Base-by-base conservation (phyloP, 2,888 invertebrate genomes). In the Euplexia lucipara region DNA sequence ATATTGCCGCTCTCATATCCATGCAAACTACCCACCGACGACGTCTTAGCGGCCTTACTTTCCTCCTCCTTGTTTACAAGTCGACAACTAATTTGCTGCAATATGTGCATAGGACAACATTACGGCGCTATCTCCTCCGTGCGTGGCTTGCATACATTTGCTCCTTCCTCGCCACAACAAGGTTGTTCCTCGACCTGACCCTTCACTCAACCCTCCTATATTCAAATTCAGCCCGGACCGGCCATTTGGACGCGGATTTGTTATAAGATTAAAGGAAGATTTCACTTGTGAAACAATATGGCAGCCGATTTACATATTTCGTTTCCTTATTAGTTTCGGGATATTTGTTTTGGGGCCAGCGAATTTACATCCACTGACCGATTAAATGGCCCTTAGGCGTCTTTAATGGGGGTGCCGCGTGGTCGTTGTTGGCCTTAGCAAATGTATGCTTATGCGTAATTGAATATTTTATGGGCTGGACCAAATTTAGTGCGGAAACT, bases 191-290 rank as follows among this genome's bases (percentile, higher is more conserved):
- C 89, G 86, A 88, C 89, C 85, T 92, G 92, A 93, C 93, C 94
- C 95, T 91, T 88, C 85, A 88, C 79, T 86, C 85, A 88, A 92
- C 95, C 94, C 95, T 91, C 91, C 88, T 91, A 90, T 95, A 94
- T 95, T 95, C 94, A 95, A 95, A 95, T 95, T 92, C 87, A 82
- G 83, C 89, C 90, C 91, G 90, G 90, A 88, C 93, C 94, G 95
- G 92, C 94, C 95, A 95, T 95, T 95, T 95, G 94, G 92, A 95
- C 95, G 92, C 94, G 94, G 95, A 95, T 95, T 95, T 95, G 95
- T 95, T 95, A 95, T 95, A 95, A 95, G 95, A 95, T 95, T 95
- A 95, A 95, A 95, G 95, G 95, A 95, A 95, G 95, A 95, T 95
- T 95, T 95, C 94, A 95, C 95, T 95, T 95, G 94, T 92, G 94